These are phyloP conservation scores for Melinaea menophilus DNA, from an alignment of 2,888 invertebrate species.

Conservation along the genomic window DNA sequence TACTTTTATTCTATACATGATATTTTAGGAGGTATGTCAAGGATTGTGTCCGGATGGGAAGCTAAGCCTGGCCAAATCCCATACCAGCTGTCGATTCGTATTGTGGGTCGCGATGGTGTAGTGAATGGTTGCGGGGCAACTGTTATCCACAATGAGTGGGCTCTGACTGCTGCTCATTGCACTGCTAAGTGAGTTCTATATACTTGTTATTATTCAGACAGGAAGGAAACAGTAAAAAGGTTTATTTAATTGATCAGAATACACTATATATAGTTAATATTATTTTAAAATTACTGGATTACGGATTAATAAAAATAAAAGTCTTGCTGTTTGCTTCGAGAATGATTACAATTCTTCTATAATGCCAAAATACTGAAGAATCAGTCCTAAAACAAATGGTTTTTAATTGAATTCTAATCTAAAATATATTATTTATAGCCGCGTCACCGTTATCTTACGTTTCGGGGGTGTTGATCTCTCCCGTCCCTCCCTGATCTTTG, in stretches of 20 bases:
- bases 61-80: slow-evolving; percentile 54
- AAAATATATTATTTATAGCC: slow-evolving; percentile 35
- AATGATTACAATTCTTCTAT: no score
- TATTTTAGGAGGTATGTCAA: slow-evolving; percentile 6
- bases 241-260: no score
- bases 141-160: slow-evolving; percentile 38
- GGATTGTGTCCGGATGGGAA: slow-evolving; percentile 63
- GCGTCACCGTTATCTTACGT: slow-evolving; percentile 48
- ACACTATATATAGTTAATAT: no score
- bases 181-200: slow-evolving; percentile 42
- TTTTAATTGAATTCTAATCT: neutral
- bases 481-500: slow-evolving; percentile 45
- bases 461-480: slow-evolving; percentile 49
- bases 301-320: no score
- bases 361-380: no score
- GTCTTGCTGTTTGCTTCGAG: no score
- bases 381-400: neutral
- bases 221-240: neutral
- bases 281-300: no score
- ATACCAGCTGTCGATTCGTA: slow-evolving; percentile 54
- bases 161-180: slow-evolving; percentile 48
- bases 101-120: slow-evolving; percentile 43
- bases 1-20: no score
- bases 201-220: neutral
- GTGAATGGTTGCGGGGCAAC: slow-evolving; percentile 54